Evolutionary conservation across 2,888 invertebrate species (phyloP).

Genomic region (Anagyrus pseudococci): DNA sequence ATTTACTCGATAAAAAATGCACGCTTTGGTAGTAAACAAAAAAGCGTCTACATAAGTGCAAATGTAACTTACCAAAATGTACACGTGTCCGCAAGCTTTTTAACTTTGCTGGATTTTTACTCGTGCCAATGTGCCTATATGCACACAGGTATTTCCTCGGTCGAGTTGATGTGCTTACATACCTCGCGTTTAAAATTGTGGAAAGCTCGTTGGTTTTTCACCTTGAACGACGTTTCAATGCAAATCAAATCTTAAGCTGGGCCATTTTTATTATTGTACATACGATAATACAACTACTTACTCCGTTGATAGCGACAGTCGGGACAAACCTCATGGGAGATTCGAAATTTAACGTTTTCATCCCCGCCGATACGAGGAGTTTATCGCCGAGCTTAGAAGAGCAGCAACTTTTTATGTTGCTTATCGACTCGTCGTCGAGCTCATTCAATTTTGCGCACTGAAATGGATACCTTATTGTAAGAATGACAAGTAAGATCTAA

Average conservation of each 20-base stretch:
- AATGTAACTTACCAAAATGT: too few species aligned
- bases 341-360: conserved; percentile 52
- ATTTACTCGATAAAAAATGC: too few species aligned
- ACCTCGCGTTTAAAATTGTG: conserved; percentile 3
- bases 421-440: conserved; percentile 43
- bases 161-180: too few species aligned
- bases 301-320: conserved; percentile 60
- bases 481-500: too few species aligned
- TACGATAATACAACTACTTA: too few species aligned
- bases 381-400: conserved; percentile 51
- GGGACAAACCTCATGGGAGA: conserved; percentile 60
- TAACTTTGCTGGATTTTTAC: too few species aligned
- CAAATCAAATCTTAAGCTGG: not conserved
- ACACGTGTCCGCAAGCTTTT: too few species aligned
- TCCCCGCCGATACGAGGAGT: conserved; percentile 57
- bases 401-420: conserved; percentile 50
- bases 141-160: too few species aligned
- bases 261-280: not conserved
- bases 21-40: too few species aligned
- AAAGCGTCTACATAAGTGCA: too few species aligned
- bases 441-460: conserved; percentile 57
- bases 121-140: too few species aligned
- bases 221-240: conserved; percentile 18
- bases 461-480: conserved; percentile 32
- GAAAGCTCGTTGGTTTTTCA: conserved; percentile 19